Evolutionary conservation across 1,140 invertebrate genomes (phyloP), one percentile per base, ranked within the genome.

Genomic region (Octopus bimaculoides): DNA sequence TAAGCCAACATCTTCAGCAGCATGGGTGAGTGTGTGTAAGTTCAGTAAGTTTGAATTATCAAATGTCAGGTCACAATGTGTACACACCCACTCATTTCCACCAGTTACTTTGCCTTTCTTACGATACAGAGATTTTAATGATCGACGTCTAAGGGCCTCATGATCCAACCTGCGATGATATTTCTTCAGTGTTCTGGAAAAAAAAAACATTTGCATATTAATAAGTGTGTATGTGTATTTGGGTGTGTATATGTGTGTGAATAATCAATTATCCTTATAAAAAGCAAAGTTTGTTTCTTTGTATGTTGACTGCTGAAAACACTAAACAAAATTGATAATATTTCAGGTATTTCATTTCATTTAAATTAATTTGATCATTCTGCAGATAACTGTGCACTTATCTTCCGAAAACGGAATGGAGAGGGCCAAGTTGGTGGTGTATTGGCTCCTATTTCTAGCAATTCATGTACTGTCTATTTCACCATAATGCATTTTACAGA

Each of bases 11-110:
- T 89, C 85, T 79, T 92, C 91, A 6, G 90, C 89, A 26, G 89
- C 90, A 86, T 93, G 93, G 10, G 90, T 86, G 4, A 92, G 84
- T 6, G 90, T 91, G 82, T 93, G 93, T 12, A 93, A 84, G 84
- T 92, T 92, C 0, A 93, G 88, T 5, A 93, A 81, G 17, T 88
- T 89, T 5, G 91, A 83, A 84, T 92, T 92, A 79, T 90, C 89
- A 86, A 93, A 93, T 14, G 90, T 90, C 74, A 93, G 85, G 79
- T 90, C 88, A 85, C 93, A 93, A 78, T 91, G 89, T 5, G 87
- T 89, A 86, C 93, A 93, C 81, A 91, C 90, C 91, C 91, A 93
- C 54, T 92, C 92, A 75, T 86, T 86, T 9, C 85, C 87, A 41
- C 85, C 87, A 77, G 78, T 80, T n/a, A 83, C 81, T 52, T 84